Evolutionary conservation across 2,888 invertebrate species (phyloP).

Genomic region (Drosophila anomalata): DNA sequence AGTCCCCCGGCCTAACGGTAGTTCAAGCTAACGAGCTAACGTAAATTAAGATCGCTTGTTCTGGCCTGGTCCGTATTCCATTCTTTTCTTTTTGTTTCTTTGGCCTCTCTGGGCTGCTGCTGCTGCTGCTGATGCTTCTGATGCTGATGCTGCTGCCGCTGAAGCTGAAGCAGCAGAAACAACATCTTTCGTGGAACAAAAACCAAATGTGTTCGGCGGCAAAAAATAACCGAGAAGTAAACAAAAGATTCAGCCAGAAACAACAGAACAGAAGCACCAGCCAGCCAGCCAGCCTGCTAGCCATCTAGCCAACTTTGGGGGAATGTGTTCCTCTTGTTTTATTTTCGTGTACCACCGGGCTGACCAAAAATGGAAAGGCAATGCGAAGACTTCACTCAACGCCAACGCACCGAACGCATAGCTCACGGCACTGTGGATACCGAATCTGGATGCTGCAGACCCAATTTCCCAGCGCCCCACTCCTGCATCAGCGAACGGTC

Average conservation of each 20-base stretch:
- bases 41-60: conserved; percentile 80
- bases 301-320: conserved; percentile 1
- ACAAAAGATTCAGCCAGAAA: conserved; percentile 62
- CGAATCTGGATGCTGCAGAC: conserved; percentile 20
- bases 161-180: conserved; percentile 30
- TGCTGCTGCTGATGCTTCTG: background rate
- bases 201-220: conserved; percentile 59
- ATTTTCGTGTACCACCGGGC: conserved; percentile 31
- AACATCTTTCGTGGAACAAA: conserved; percentile 48
- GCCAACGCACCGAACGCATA: conserved; percentile 66
- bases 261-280: conserved; percentile 20
- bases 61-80: conserved; percentile 33
- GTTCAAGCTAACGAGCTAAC: conserved; percentile 77
- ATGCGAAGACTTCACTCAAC: conserved; percentile 64
- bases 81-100: conserved; percentile 2
- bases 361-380: conserved; percentile 60
- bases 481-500: conserved; percentile 9
- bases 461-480: conserved; percentile 31
- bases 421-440: conserved; percentile 46
- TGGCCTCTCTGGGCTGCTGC: conserved; percentile 11
- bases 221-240: conserved; percentile 55
- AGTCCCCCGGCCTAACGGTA: conserved; percentile 62
- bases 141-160: background rate
- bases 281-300: background rate
- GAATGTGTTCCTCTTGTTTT: conserved; percentile 34